Conservation (phyloP, 2,113 vertebrate genomes). For the chimpanzee (Pan troglodytes) region DNA sequence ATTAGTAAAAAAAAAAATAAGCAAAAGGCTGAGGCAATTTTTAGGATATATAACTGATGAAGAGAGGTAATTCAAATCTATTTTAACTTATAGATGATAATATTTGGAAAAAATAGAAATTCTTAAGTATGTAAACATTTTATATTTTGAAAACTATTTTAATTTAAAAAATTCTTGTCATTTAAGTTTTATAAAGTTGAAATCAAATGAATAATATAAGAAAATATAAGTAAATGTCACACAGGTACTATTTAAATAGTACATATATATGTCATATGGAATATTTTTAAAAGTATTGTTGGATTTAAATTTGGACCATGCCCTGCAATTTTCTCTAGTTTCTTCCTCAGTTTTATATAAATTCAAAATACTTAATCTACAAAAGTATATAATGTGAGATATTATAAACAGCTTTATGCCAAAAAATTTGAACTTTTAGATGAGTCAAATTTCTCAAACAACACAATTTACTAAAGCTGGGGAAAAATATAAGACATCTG, state of each 20-base stretch:
- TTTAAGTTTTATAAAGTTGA: constrained; percentile 17
- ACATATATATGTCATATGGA: not conserved
- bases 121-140: not conserved
- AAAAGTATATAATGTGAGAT: not conserved
- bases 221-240: not conserved
- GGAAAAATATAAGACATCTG: not conserved
- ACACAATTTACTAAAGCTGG: not conserved
- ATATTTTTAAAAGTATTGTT: not conserved
- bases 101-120: not conserved
- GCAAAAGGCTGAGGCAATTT: not conserved
- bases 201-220: not conserved
- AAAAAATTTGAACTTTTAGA: constrained; percentile 15
- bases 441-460: not conserved
- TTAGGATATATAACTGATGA: not conserved
- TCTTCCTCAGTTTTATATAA: constrained; percentile 24
- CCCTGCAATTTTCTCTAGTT: not conserved
- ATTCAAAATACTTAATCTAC: not conserved
- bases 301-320: not conserved
- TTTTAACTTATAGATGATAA: not conserved
- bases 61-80: not conserved
- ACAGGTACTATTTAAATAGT: not conserved
- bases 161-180: not conserved
- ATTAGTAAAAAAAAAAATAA: constrained; percentile 13
- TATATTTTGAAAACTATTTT: not conserved
- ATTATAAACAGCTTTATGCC: not conserved